Conservation (phyloP, 2,113 vertebrate species). For the Aegithalos caudatus region DNA sequence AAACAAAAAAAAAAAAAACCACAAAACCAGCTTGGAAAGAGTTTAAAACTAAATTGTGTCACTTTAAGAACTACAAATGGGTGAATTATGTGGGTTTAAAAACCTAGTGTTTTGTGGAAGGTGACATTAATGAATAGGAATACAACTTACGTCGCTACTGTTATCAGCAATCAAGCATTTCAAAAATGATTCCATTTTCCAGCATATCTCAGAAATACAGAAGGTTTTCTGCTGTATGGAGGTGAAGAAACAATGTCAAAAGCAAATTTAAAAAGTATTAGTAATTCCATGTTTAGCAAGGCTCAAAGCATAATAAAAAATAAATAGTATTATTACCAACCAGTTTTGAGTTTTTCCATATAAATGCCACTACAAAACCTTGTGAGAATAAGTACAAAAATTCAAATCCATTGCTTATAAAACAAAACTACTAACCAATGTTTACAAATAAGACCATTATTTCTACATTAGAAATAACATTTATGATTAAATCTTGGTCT, state of each 20-base stretch:
- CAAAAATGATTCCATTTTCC: background rate
- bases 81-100: background rate
- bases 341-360: background rate
- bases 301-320: background rate
- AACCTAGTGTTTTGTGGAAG: background rate
- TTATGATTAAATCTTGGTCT: background rate
- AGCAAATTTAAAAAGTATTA: background rate
- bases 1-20: no score
- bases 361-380: background rate
- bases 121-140: background rate
- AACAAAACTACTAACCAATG: background rate
- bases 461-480: background rate
- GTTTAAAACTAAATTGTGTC: background rate
- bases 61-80: background rate
- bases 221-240: background rate
- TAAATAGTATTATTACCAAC: background rate
- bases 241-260: background rate
- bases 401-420: background rate
- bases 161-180: background rate
- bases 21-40: background rate
- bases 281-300: background rate
- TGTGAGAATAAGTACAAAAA: background rate
- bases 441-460: background rate
- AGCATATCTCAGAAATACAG: background rate
- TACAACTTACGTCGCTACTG: background rate